phyloP scores from a whole-genome alignment of 2,888 invertebrate genomes.

The Laspeyria flexula region DNA sequence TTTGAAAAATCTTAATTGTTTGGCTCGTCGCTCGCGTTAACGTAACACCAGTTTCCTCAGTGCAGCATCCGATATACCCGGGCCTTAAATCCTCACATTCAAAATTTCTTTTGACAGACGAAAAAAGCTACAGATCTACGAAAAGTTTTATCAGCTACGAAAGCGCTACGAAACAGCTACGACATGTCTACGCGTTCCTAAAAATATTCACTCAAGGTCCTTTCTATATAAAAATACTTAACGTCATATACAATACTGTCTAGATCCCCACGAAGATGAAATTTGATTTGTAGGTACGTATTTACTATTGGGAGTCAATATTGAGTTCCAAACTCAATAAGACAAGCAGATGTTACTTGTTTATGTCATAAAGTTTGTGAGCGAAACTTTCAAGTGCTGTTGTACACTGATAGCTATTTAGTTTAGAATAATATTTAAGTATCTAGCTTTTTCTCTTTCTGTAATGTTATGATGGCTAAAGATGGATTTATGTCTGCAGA shows the following conservation, averaged over 20 bases:
- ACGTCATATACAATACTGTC: background rate
- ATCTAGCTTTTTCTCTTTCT: too few species aligned
- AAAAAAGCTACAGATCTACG: too few species aligned
- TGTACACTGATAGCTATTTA: constrained; percentile 31
- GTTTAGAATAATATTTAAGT: too few species aligned
- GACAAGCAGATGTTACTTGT: constrained; percentile 78
- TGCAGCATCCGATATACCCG: too few species aligned
- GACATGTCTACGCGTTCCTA: background rate
- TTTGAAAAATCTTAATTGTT: too few species aligned
- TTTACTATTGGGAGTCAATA: constrained; percentile 68
- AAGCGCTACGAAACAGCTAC: background rate
- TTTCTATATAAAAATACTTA: background rate
- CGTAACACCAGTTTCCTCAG: too few species aligned
- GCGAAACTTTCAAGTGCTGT: constrained; percentile 27
- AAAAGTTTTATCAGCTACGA: background rate
- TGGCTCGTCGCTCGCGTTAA: too few species aligned
- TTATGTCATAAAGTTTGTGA: constrained; percentile 66
- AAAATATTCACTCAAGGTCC: background rate
- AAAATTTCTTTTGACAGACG: too few species aligned
- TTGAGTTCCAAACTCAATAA: constrained; percentile 78
- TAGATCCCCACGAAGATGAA: constrained; percentile 34
- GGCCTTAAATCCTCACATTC: too few species aligned
- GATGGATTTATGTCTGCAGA: too few species aligned
- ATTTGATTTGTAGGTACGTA: constrained; percentile 57
- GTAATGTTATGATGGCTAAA: too few species aligned